Conservation (phyloP, 2,113 vertebrate species). For the Argyrosomus japonicus region DNA sequence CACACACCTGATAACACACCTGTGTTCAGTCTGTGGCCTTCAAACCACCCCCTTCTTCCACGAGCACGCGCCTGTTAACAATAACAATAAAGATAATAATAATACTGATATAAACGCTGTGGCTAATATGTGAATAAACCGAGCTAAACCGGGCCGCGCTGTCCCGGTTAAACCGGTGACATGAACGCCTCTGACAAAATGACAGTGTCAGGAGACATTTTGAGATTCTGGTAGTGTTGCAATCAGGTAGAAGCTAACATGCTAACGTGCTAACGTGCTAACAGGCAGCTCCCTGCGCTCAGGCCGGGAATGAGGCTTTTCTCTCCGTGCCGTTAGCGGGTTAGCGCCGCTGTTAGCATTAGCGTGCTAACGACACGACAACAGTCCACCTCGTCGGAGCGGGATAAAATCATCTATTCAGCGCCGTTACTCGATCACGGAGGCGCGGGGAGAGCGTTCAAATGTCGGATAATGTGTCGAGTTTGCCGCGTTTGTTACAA, state of each 20-base stretch:
- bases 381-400: neutral
- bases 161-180: neutral
- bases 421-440: fast-evolving
- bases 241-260: slow-evolving; percentile 48
- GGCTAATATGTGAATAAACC: neutral
- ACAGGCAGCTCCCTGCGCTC: neutral
- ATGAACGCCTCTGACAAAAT: slow-evolving; percentile 16
- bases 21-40: neutral
- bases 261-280: no score
- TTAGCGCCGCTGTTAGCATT: slow-evolving; percentile 49
- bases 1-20: no score
- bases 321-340: neutral
- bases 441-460: fast-evolving
- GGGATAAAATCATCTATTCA: fast-evolving
- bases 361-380: slow-evolving; percentile 49
- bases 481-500: fast-evolving
- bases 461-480: fast-evolving
- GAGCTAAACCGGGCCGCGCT: neutral
- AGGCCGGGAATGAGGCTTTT: slow-evolving; percentile 27
- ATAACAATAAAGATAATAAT: no score
- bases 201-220: slow-evolving; percentile 68
- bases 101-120: neutral
- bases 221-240: slow-evolving; percentile 56
- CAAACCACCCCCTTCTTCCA: neutral
- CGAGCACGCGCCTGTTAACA: neutral